Conservation (phyloP, 2,888 invertebrate species). For the Idaea aversata region DNA sequence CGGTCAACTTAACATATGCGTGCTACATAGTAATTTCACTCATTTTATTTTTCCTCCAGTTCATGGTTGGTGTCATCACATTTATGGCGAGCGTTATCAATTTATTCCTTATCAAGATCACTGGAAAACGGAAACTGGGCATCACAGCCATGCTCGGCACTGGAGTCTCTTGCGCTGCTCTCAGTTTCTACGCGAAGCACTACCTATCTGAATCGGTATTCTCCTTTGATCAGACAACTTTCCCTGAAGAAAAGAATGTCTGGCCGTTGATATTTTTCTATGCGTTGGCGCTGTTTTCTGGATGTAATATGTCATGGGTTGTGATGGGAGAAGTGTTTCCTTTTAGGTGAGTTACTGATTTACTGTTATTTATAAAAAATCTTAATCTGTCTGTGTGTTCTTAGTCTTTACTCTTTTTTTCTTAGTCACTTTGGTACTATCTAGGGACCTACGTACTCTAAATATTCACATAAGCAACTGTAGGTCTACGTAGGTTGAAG, state of each 20-base stretch:
- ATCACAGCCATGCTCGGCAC: constrained; percentile 59
- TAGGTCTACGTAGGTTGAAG: too few species aligned
- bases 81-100: constrained; percentile 58
- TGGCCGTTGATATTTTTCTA: constrained; percentile 59
- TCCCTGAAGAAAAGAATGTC: constrained; percentile 53
- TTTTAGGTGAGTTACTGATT: constrained; percentile 64
- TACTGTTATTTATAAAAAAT: too few species aligned
- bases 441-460: too few species aligned
- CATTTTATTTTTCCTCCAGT: constrained; percentile 37
- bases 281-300: constrained; percentile 53
- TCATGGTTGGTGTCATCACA: constrained; percentile 64
- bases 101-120: constrained; percentile 55
- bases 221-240: constrained; percentile 58
- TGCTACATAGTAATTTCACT: neutral
- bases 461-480: too few species aligned
- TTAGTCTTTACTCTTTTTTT: too few species aligned
- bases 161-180: constrained; percentile 50
- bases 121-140: constrained; percentile 69
- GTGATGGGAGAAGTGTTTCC: constrained; percentile 79
- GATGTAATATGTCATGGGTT: constrained; percentile 73
- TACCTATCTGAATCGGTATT: constrained; percentile 52
- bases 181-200: constrained; percentile 62
- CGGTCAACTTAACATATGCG: neutral
- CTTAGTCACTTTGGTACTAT: too few species aligned
- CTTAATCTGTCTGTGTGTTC: too few species aligned